Percentiles rank a stretch among this genome's conserved stretches.
Evolutionary conservation across 2,888 invertebrate genomes (phyloP).

Genomic region (Coelogynopora nodosa): DNA sequence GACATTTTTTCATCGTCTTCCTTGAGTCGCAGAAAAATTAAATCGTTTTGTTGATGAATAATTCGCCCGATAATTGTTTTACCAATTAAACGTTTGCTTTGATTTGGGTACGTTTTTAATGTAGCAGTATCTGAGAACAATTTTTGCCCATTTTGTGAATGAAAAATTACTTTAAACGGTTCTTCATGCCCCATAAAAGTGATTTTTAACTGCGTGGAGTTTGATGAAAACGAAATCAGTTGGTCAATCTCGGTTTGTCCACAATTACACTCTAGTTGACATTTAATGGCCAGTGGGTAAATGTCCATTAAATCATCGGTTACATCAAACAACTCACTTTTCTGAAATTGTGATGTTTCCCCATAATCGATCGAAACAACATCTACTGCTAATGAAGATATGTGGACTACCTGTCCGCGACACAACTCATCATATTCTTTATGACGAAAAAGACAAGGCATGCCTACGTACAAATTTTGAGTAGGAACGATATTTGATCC

Average conservation of each 20-base stretch:
- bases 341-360: background rate
- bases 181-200: background rate
- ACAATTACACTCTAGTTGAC: background rate
- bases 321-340: background rate
- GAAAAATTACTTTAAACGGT: background rate
- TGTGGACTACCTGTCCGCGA: background rate
- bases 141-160: background rate
- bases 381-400: background rate
- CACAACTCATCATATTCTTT: background rate
- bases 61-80: background rate
- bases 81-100: background rate
- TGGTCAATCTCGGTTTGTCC: background rate
- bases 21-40: background rate
- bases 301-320: background rate
- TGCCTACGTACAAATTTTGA: background rate
- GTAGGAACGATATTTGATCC: background rate
- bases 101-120: background rate
- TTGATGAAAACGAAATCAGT: background rate
- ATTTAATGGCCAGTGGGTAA: background rate
- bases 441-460: background rate
- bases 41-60: background rate
- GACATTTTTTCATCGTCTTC: background rate
- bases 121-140: background rate
- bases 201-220: background rate
- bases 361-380: background rate